Conservation (phyloP, 2,888 invertebrate species). For the Seira ritae region DNA sequence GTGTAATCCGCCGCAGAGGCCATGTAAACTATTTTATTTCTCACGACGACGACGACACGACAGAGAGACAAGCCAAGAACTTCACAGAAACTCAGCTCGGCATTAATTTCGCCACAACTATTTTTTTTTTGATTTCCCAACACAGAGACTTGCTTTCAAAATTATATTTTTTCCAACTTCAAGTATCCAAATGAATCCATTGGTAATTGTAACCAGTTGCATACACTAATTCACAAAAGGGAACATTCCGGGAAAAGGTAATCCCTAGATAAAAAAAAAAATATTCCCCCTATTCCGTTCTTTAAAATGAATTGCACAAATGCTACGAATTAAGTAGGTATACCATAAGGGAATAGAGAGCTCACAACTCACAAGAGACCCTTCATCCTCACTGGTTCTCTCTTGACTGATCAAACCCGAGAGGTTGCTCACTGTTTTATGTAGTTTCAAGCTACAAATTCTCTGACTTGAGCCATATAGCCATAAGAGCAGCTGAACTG, state of each 20-base stretch:
- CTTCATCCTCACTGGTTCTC: constrained; percentile 55
- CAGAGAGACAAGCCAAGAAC: constrained; percentile 9
- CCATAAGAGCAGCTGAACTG: neutral
- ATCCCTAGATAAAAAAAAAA: neutral
- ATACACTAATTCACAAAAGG: constrained; percentile 23
- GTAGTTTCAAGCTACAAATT: no score
- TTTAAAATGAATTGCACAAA: neutral
- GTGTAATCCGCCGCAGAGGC: constrained; percentile 50
- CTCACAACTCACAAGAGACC: constrained; percentile 48
- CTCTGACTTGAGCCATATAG: no score
- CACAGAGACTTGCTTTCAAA: neutral
- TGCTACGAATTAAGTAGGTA: constrained; percentile 18
- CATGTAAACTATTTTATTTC: constrained; percentile 41
- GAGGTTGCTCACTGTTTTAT: constrained; percentile 48
- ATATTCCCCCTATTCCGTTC: neutral
- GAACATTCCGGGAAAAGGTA: constrained; percentile 4
- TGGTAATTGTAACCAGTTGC: constrained; percentile 5
- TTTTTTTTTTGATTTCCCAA: constrained; percentile 16
- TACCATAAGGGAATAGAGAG: constrained; percentile 31
- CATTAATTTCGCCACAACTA: neutral
- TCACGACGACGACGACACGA: neutral
- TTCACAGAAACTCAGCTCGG: constrained; percentile 37
- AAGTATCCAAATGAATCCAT: constrained; percentile 9
- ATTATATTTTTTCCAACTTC: neutral
- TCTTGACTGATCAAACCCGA: constrained; percentile 43